A percentile compares a stretch with the other conserved stretches of the same genome.
These are phyloP conservation scores for Catharus fuscescens DNA, from an alignment of 2,113 vertebrate genomes.

Conservation along the genomic window DNA sequence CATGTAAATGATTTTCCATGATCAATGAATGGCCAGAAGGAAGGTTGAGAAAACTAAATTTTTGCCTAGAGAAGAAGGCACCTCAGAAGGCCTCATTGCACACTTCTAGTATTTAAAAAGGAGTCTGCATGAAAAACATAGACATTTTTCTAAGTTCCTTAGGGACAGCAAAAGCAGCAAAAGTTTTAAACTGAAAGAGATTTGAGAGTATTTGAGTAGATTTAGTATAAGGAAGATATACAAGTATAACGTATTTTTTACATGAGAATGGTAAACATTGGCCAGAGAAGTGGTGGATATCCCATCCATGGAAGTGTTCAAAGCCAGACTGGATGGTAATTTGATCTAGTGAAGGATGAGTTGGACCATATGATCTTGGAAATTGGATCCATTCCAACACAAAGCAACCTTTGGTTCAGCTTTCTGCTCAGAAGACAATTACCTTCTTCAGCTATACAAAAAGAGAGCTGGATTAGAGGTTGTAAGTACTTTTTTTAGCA, in stretches of 20 bases:
- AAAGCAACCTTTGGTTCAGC: background rate
- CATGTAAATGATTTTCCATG: background rate
- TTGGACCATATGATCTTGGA: background rate
- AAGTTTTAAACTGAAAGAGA: background rate
- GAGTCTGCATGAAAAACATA: background rate
- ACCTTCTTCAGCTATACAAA: background rate
- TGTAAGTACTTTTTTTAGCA: background rate
- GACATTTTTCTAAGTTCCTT: background rate
- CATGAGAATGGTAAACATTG: background rate
- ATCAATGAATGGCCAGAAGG: background rate
- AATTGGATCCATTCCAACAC: rapidly evolving
- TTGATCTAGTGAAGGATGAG: background rate
- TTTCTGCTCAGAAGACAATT: background rate
- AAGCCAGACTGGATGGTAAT: background rate
- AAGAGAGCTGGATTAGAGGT: background rate
- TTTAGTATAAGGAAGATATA: no score
- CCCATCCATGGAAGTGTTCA: rapidly evolving
- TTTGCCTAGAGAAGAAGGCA: background rate
- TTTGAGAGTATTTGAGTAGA: background rate
- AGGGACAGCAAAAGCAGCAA: background rate
- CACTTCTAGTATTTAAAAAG: background rate
- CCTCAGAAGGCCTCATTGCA: background rate
- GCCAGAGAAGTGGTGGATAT: background rate
- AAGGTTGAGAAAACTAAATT: background rate
- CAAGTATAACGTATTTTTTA: background rate